Base-by-base conservation (phyloP, 2,113 vertebrate genomes). In the Agelaius phoeniceus region DNA sequence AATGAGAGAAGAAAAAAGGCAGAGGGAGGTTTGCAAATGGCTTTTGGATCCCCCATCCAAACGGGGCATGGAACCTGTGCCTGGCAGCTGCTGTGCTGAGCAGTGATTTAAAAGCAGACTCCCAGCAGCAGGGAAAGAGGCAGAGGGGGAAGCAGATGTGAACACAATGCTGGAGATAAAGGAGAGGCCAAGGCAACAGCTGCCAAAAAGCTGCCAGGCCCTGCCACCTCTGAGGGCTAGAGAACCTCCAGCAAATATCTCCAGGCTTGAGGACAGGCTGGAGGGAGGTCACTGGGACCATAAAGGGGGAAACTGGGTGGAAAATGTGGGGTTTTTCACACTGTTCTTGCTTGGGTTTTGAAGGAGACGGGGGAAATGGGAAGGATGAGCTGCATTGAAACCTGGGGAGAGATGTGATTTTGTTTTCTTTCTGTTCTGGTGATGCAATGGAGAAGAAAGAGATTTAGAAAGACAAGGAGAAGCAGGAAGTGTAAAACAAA, bases 131-230 rank as follows among this genome's bases (percentile, higher is more conserved):
- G 93, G 89, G 83, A 68, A 57, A 57, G 78, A 93, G 93, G 84
- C 94, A 93, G 93, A 87, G 94, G 55, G 89, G 80, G 67, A 90
- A 94, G 54, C 95, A 96, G 96, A 96, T 96, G 95, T 91, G 94
- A 96, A 83, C 75, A 89, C 95, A 87, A 82, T 84, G 95, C 75
- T 79, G 94, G 95, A 96, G 91, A 96, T 96, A 96, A 91, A 96
- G 94, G 91, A 91, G 91, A 96, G 82, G 82, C 94, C 93, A 83
- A 96, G 84, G 90, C 67, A 96, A 93, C 96, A 95, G 93, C 93
- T 97, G 95, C 79, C 0, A 59, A 57, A 94, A 67, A 58, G 46
- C 67, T 20, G 3, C 74, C 71, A 1, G 0, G 73, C 51, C 76
- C 55, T 52, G 55, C 72, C 0, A 4, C 65, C 41, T 87, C 63